Conservation (phyloP, 2,888 invertebrate genomes). For the Sinotaia quadrata region DNA sequence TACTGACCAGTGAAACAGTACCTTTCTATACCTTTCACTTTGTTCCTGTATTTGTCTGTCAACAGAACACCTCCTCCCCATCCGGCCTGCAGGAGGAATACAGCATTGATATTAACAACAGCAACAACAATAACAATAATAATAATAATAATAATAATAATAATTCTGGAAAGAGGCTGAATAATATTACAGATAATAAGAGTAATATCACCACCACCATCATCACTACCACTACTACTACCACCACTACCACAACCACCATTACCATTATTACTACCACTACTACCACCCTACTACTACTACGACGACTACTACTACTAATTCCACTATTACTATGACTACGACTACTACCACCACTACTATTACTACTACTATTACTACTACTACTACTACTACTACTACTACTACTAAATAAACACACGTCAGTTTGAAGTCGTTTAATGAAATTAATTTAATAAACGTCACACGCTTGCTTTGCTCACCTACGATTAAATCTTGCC, state of each 20-base stretch:
- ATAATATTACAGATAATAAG: too few relatives aligned
- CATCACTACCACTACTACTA: not conserved
- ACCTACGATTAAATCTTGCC: too few relatives aligned
- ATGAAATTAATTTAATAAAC: not conserved
- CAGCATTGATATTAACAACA: too few relatives aligned
- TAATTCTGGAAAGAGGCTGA: too few relatives aligned
- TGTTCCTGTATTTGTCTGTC: slow-evolving; percentile 17
- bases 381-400: slow-evolving; percentile 1
- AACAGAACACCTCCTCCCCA: slow-evolving; percentile 31
- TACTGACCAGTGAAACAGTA: not conserved
- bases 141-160: too few relatives aligned
- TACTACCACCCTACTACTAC: too few relatives aligned
- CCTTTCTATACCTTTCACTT: slow-evolving; percentile 27
- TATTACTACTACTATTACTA: not conserved
- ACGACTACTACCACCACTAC: not conserved
- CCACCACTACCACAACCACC: not conserved
- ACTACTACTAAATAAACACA: not conserved
- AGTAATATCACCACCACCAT: too few relatives aligned
- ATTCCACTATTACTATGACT: too few relatives aligned
- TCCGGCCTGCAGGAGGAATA: slow-evolving; percentile 7
- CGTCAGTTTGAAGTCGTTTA: not conserved
- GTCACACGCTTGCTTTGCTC: not conserved
- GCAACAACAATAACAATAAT: too few relatives aligned
- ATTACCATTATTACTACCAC: too few relatives aligned
- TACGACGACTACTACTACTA: too few relatives aligned